Evolutionary conservation across 2,888 invertebrate genomes (phyloP).

Genomic region (Volucella inflata): DNA sequence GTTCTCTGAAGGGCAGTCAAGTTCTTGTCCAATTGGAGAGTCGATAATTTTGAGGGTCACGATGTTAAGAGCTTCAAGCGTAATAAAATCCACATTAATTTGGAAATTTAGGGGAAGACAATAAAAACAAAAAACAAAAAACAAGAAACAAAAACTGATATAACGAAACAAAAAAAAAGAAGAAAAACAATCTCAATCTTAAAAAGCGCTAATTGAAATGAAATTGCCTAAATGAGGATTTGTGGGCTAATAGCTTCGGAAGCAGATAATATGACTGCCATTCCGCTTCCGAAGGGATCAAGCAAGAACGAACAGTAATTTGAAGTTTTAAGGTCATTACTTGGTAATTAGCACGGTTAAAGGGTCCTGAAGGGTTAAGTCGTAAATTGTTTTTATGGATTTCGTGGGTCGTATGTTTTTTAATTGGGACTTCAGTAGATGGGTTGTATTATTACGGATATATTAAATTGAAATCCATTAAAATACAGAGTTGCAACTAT

Average conservation of each 20-base stretch:
- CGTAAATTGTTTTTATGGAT: background rate
- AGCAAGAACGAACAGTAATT: background rate
- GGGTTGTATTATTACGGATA: no score
- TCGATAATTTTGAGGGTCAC: constrained; percentile 23
- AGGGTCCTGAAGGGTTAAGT: background rate
- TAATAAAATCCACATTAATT: constrained; percentile 43
- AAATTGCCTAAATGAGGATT: constrained; percentile 36
- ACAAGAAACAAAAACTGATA: no score
- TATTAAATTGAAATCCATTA: no score
- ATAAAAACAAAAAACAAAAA: background rate
- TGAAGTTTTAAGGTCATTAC: constrained; percentile 10
- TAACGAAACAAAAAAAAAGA: constrained; percentile 2
- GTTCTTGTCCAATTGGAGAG: background rate
- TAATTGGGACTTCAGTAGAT: no score
- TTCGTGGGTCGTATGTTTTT: no score
- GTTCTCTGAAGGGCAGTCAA: background rate
- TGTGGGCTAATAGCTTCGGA: constrained; percentile 42
- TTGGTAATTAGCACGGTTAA: constrained; percentile 14
- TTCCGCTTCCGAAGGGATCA: constrained; percentile 13
- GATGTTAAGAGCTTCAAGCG: background rate
- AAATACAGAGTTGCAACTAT: no score
- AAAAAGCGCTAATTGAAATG: constrained; percentile 24
- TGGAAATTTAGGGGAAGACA: background rate
- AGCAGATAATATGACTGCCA: constrained; percentile 16
- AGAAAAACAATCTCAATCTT: background rate